Evolutionary conservation across 64 coral and sea anemone genomes (phyloP).

Genomic region (Astreopora myriophthalma): DNA sequence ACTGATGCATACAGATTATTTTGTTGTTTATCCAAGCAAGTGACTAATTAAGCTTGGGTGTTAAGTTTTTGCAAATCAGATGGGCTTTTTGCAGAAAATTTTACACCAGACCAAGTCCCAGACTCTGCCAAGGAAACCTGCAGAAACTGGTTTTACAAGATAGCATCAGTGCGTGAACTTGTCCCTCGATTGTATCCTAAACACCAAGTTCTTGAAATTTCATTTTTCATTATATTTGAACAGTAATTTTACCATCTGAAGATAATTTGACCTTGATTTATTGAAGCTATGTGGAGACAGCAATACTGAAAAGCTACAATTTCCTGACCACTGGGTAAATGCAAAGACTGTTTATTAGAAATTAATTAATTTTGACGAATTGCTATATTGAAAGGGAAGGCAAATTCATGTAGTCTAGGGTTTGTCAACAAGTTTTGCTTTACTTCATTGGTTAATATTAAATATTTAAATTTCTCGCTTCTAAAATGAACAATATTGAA

Average conservation of each 20-base stretch:
- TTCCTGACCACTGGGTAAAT: constrained; percentile 88
- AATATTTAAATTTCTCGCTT: too few species aligned
- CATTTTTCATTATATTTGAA: not conserved
- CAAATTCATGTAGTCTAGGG: too few species aligned
- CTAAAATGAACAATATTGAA: too few species aligned
- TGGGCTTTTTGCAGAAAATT: constrained; percentile 88
- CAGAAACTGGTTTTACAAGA: constrained; percentile 99
- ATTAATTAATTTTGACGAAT: not conserved
- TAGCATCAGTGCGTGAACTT: constrained; percentile 95
- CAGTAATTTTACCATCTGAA: not conserved
- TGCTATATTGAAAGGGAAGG: not conserved
- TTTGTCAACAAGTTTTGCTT: not conserved
- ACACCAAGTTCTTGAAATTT: too few species aligned
- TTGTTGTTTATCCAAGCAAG: too few species aligned
- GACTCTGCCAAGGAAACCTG: constrained; percentile 98
- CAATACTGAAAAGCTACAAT: constrained; percentile 93
- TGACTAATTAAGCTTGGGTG: too few species aligned
- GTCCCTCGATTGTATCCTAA: constrained; percentile 98
- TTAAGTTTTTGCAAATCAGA: too few species aligned
- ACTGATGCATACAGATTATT: too few species aligned
- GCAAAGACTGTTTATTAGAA: not conserved
- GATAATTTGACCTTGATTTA: constrained; percentile 16
- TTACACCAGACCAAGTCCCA: constrained; percentile 92
- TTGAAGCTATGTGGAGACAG: constrained; percentile 91
- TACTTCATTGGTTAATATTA: too few species aligned